phyloP scores from a whole-genome alignment of 2,888 invertebrate species.

The Notodonta ziczac region DNA sequence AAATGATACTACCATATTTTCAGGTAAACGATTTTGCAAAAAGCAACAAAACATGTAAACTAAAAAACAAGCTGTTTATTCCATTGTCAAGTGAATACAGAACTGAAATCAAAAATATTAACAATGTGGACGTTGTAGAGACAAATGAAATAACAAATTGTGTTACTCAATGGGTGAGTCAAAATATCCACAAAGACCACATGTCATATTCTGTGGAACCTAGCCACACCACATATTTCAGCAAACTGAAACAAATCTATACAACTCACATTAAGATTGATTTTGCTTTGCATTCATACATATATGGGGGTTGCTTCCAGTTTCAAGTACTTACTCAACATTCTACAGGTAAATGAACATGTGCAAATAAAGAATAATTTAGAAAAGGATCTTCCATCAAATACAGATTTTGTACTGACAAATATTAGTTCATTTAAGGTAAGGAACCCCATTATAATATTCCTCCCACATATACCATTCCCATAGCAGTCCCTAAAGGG shows the following conservation, averaged over 20 bases:
- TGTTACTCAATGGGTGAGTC: no score
- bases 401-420: constrained; percentile 15
- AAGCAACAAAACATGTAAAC: constrained; percentile 9
- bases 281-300: no score
- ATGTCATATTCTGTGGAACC: no score
- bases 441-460: background rate
- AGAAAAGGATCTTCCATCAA: constrained; percentile 8
- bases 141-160: no score
- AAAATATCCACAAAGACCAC: no score
- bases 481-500: no score
- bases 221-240: no score
- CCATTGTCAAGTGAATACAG: constrained; percentile 9
- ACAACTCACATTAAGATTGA: no score
- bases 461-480: no score
- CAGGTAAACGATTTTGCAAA: constrained; percentile 14
- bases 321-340: background rate
- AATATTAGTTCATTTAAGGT: constrained; percentile 18
- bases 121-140: no score
- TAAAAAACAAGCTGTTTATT: constrained; percentile 12
- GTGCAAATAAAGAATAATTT: constrained; percentile 3
- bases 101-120: background rate
- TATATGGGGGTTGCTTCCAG: no score
- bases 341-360: constrained; percentile 17
- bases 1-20: background rate
- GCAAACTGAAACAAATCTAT: no score